Base-by-base conservation (phyloP, 2,888 invertebrate genomes). In the Cancer borealis region DNA sequence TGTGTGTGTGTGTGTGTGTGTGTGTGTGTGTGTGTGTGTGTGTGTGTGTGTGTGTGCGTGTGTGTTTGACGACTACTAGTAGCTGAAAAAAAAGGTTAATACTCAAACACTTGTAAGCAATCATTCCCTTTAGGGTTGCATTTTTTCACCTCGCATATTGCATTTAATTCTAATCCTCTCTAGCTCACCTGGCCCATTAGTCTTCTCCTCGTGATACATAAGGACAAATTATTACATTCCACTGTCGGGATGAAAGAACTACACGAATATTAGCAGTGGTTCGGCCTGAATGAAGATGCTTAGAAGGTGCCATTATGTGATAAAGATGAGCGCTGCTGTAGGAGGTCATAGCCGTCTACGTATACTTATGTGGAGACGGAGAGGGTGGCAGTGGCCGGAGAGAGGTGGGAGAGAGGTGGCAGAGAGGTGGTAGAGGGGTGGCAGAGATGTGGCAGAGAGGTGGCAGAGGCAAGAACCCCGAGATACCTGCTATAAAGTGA, bases 1-100 rank as follows among this genome's bases (percentile, higher is more conserved):
- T 84, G 49, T 92, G 87, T 92, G 49, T 92, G 84, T 92, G 84
- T 92, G 84, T 92, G 84, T 92, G 84, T 92, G 84, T 84, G 84
- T 92, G 49, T 92, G 84, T 92, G 87, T 92, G 88, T 92, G 60
- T 92, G 88, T 54, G 88, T 88, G 60, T 60, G 88, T 45, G 88
- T 60, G 88, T 88, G 60, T 88, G 88, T 88, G 88, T 88, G 88
- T 87, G 87, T 84, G 87, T 46, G 26, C 49, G 30, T 92, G 47
- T 46, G 8, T 49, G 47, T 89, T n/a, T 73, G 73, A 10, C 26
- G 73, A 73, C 73, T 73, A 73, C 73, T 73, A 26, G 26, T 73
- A 60, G 60, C 60, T 60, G 60, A 60, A n/a, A 73, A 73, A 73
- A n/a, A 73, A 73, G 73, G 73, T 73, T 26, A 26, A 73, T 73